phyloP scores from a whole-genome alignment of 2,797 vertebrate species.

The Meriones psammophilus region DNA sequence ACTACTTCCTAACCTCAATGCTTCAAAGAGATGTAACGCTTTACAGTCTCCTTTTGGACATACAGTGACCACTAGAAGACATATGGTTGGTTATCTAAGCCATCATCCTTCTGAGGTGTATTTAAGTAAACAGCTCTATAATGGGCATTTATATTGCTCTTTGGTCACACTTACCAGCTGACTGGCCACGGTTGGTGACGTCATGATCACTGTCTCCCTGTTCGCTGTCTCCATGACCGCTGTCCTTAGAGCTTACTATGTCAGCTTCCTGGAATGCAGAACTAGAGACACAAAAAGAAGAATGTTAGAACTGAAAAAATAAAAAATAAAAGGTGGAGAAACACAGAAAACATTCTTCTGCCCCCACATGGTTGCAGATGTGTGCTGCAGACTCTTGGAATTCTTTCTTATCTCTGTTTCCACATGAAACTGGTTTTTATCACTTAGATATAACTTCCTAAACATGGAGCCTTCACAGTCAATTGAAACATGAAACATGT shows the following conservation, averaged over 20 bases:
- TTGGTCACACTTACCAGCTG: conserved; percentile 94
- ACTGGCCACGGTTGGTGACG: conserved; percentile 97
- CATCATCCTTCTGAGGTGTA: background rate
- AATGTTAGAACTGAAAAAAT: conserved; percentile 82
- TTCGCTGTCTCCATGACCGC: conserved; percentile 98
- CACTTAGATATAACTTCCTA: conserved; percentile 16
- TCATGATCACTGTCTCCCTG: conserved; percentile 99
- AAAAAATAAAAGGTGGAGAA: conserved; percentile 75
- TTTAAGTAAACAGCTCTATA: background rate
- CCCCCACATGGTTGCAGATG: conserved; percentile 92
- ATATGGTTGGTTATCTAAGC: background rate
- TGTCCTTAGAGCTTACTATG: conserved; percentile 99
- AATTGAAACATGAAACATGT: background rate
- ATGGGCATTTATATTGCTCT: conserved; percentile 11
- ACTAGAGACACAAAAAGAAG: conserved; percentile 90
- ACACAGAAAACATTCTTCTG: conserved; percentile 91
- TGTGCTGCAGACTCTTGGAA: conserved; percentile 89
- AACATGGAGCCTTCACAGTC: background rate
- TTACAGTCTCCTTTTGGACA: background rate
- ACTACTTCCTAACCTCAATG: background rate
- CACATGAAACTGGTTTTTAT: conserved; percentile 66
- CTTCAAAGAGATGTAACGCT: background rate
- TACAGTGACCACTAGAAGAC: background rate
- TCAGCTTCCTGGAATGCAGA: conserved; percentile 99
- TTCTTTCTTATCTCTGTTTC: conserved; percentile 58